Evolutionary conservation across 2,113 vertebrate genomes (phyloP).

Genomic region (Asarcornis scutulata): DNA sequence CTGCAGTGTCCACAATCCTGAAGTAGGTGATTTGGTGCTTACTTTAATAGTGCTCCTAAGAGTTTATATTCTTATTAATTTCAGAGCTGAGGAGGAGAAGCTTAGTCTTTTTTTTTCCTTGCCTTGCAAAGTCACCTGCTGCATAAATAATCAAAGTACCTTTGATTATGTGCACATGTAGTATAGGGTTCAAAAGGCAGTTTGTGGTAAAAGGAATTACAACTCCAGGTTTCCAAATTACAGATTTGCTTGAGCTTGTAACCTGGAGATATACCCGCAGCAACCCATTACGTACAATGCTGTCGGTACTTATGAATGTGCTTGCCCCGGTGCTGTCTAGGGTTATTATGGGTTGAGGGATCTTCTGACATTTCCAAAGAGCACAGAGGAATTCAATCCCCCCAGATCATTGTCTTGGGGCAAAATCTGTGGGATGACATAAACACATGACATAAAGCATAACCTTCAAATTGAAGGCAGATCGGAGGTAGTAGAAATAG

Average conservation of each 20-base stretch:
- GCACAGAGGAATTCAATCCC: not conserved
- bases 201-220: not conserved
- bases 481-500: not conserved
- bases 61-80: not conserved
- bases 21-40: not conserved
- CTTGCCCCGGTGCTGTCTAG: not conserved
- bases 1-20: not conserved
- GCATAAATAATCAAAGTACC: not conserved
- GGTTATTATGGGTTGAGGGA: accelerated
- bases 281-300: not conserved
- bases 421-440: not conserved
- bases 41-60: not conserved
- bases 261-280: not conserved
- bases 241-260: not conserved
- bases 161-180: not conserved
- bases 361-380: not conserved
- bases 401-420: not conserved
- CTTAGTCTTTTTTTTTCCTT: not conserved
- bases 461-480: not conserved
- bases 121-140: not conserved
- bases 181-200: accelerated
- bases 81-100: not conserved
- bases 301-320: accelerated
- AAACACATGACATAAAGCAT: accelerated
- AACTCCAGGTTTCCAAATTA: not conserved